These are phyloP conservation scores for Rapana venosa DNA, from an alignment of 2,888 invertebrate genomes.

Conservation along the genomic window DNA sequence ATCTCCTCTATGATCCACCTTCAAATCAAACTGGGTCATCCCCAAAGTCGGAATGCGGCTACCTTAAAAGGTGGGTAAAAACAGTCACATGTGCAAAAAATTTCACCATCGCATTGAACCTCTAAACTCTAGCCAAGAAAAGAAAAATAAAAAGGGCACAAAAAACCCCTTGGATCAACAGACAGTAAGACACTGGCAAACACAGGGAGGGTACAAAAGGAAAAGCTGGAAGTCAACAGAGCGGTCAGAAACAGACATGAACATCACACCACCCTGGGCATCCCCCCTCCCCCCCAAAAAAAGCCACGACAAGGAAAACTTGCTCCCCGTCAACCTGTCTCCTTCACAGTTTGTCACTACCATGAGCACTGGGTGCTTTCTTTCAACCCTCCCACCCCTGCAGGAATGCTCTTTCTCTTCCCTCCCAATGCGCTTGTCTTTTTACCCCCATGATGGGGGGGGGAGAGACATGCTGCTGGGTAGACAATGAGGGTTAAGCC, in stretches of 20 bases:
- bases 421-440: neutral
- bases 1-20: no score
- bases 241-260: neutral
- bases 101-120: no score
- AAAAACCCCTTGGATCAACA: neutral
- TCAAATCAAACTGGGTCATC: no score
- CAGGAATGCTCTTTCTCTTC: neutral
- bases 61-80: no score
- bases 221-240: neutral
- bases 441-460: neutral
- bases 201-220: neutral
- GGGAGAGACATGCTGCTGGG: neutral
- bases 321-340: constrained; percentile 8
- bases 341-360: constrained; percentile 1
- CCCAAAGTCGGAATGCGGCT: no score
- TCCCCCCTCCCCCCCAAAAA: neutral
- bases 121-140: neutral
- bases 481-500: neutral
- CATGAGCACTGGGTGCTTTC: neutral
- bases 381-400: neutral
- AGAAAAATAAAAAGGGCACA: neutral
- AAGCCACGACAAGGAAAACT: neutral
- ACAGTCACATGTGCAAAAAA: no score
- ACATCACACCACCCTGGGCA: neutral
- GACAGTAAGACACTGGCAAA: neutral